Base-by-base conservation (phyloP, 35 echinoderm and acorn worm genomes). In the Holothuria glaberrima region DNA sequence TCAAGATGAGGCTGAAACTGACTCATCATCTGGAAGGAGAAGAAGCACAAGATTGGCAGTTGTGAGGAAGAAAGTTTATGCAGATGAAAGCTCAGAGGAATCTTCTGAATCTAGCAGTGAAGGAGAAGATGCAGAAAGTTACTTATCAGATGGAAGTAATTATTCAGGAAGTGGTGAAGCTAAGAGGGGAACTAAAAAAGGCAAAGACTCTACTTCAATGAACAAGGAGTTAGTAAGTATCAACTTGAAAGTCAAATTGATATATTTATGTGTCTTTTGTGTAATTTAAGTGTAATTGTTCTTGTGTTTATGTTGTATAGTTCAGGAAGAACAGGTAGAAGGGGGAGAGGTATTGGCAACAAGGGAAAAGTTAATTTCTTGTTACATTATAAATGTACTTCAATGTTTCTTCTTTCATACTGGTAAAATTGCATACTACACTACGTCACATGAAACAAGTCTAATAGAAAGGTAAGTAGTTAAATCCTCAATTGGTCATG, bases 11-110 rank as follows among this genome's bases (percentile, higher is more conserved):
- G 16, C 50, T 5, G 50, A 54, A 17, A 17, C 0, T 54, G 92
- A 32, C 59, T 50, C 56, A 61, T 66, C 59, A 88, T 75, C 26
- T 24, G 38, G 52, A 21, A 88, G 56, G 24, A 91, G 82, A 29
- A 56, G 79, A 60, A 82, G 79, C 48, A 22, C 79, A 56, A 82
- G 79, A 58, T 3, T 82, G 20, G 79, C 79, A 10, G 46, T 57
- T 27, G 79, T 82, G 20, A 82, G 79, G 31, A 82, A 48, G 29
- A 48, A 25, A 22, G 0, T 26, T 24, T 48, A 82, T 30, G 48
- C 12, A 14, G 20, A 27, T 50, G 79, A 82, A 35, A 60, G 33
- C 7, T 88, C 71, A 9, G 45, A 63, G 4, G 63, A 71, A 28
- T 82, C 79, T 0, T 36, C 24, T 4, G 79, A 27, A 35, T 50